Percentiles rank a stretch among this genome's conserved stretches.
These are phyloP conservation scores for Salmo trutta DNA, from an alignment of 2,797 vertebrate species.

Conservation along the genomic window DNA sequence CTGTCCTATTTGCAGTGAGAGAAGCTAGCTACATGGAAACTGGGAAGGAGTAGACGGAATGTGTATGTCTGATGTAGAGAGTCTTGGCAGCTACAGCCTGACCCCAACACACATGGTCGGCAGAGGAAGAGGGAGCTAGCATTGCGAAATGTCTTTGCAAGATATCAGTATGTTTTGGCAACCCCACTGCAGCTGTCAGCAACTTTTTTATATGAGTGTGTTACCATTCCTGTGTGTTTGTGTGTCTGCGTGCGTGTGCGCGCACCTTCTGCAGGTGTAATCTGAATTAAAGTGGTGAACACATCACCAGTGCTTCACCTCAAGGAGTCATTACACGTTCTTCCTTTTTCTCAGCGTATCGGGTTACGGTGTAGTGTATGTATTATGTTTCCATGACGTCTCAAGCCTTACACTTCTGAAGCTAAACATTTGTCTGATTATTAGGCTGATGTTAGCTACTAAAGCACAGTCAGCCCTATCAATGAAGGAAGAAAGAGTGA, in stretches of 20 bases:
- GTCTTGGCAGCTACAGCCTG: conserved; percentile 47
- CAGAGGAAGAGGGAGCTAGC: conserved; percentile 36
- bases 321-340: conserved; percentile 1
- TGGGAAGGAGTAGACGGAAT: conserved; percentile 20
- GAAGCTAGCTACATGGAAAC: conserved; percentile 14
- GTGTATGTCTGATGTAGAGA: conserved; percentile 7
- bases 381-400: conserved; percentile 63
- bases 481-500: conserved; percentile 13
- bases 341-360: conserved; percentile 28
- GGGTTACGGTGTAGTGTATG: conserved; percentile 53
- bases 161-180: conserved; percentile 66
- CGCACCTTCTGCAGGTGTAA: conserved; percentile 45
- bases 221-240: conserved; percentile 3
- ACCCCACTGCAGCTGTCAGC: conserved; percentile 67
- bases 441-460: not conserved
- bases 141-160: conserved; percentile 76
- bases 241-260: not conserved
- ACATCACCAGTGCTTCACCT: conserved; percentile 48
- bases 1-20: conserved; percentile 5
- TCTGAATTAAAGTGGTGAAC: conserved; percentile 33
- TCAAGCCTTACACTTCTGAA: conserved; percentile 38
- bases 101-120: conserved; percentile 47
- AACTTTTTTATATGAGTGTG: conserved; percentile 41
- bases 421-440: conserved; percentile 33
- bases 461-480: not conserved